Base-by-base conservation (phyloP, 2,113 vertebrate genomes). In the Ahaetulla prasina region DNA sequence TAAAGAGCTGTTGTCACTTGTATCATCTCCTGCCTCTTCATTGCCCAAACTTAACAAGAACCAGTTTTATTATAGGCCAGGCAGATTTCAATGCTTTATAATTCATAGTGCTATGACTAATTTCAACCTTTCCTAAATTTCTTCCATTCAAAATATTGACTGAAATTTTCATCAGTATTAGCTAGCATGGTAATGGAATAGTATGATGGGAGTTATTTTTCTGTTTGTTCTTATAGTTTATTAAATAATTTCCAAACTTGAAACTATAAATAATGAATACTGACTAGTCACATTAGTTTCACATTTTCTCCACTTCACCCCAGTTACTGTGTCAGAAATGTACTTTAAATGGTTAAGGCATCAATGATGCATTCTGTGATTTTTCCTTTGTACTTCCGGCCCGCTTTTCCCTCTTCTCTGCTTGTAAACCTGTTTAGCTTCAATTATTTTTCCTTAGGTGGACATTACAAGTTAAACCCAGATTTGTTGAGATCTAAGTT, bases 241-340 rank as follows among this genome's bases (percentile, higher is more conserved):
- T 7, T 88, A 80, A 91, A 92, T 95, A 95, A 91, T 90, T 93
- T 94, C 95, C 96, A 96, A 96, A 93, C 95, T 30, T 95, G 96
- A 94, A 47, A 87, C 93, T 95, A 68, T 90, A 92, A 92, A 92
- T 92, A 95, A 95, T 94, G 80, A 91, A 94, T 27, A 92, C 87
- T 60, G 88, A 93, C 93, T 94, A 96, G 93, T 95, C 94, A 53
- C 93, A 49, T 94, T 93, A 89, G 39, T 93, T 18, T 8, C 30
- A 45, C 22, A 50, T 60, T n/a, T 85, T 53, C 30, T 53, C 9
- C 54, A 4, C 91, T 86, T 9, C 89, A 52, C 91, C 92, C 90
- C 55, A 90, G 57, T 85, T 39, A 7, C 55, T 89, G 93, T 89
- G 92, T 0, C 12, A 80, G 60, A 89, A 92, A 87, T 30, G 80